These are phyloP conservation scores for Crocodylus rhombifer DNA, from an alignment of 2,797 vertebrate species.

Conservation along the genomic window DNA sequence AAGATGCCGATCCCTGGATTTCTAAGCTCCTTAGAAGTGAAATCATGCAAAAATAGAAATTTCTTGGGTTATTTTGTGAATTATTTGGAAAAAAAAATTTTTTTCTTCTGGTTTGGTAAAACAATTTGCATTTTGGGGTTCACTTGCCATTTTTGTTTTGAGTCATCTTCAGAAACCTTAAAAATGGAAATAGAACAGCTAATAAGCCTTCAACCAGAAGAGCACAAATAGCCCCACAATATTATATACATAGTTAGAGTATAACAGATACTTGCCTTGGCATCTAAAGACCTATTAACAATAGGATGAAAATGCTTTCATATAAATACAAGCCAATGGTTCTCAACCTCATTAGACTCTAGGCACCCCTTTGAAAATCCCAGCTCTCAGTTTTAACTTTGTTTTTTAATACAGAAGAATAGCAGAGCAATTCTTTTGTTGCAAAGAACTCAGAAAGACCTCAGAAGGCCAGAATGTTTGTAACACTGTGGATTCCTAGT, in stretches of 20 bases:
- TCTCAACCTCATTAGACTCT: too few relatives aligned
- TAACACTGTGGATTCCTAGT: too few relatives aligned
- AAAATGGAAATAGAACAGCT: neutral
- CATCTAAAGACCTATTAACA: conserved; percentile 25
- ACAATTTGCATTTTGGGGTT: neutral
- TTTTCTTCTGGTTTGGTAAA: too few relatives aligned
- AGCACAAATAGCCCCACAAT: neutral
- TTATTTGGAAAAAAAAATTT: rapidly evolving
- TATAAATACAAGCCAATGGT: neutral
- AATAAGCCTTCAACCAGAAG: neutral
- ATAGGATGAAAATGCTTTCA: neutral
- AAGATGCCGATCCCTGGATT: neutral
- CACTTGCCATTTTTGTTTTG: neutral
- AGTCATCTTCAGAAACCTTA: neutral
- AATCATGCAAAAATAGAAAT: neutral
- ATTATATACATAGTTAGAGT: neutral
- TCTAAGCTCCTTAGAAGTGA: neutral
- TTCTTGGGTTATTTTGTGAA: neutral
- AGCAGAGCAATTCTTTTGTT: too few relatives aligned
- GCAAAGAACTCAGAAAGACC: too few relatives aligned
- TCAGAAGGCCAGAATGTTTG: too few relatives aligned
- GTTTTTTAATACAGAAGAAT: too few relatives aligned
- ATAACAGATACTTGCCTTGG: neutral
- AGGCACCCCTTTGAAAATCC: too few relatives aligned
- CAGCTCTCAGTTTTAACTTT: too few relatives aligned